These are phyloP conservation scores for Tachyglossus aculeatus DNA, from an alignment of 2,797 vertebrate genomes.

Conservation along the genomic window DNA sequence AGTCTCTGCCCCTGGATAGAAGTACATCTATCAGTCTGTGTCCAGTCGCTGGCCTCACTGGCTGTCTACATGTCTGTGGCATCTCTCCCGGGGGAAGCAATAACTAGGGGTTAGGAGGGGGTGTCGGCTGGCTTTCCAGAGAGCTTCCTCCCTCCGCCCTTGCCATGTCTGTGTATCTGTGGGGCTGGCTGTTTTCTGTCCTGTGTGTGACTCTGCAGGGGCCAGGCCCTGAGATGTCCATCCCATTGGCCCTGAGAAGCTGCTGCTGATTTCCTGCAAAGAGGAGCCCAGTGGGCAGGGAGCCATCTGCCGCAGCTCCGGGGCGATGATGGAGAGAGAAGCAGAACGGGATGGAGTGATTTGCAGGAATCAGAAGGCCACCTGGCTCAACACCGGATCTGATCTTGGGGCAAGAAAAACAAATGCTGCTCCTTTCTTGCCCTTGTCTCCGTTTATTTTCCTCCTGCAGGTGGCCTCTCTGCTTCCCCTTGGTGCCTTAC, in stretches of 20 bases:
- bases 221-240: background rate
- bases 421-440: background rate
- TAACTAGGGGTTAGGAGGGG: background rate
- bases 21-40: no score
- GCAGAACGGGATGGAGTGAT: background rate
- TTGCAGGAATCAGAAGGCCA: background rate
- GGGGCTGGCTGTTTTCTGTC: no score
- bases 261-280: background rate
- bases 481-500: constrained; percentile 68
- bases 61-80: background rate
- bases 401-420: constrained; percentile 25
- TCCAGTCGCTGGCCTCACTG: no score
- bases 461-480: constrained; percentile 60
- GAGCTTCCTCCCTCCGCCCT: background rate
- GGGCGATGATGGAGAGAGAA: constrained; percentile 36
- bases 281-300: constrained; percentile 26
- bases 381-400: constrained; percentile 6
- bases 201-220: no score
- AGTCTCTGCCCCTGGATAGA: no score
- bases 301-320: constrained; percentile 59
- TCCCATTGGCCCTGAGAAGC: constrained; percentile 37
- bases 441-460: background rate
- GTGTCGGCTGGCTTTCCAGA: background rate
- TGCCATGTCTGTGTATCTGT: background rate
- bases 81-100: background rate